Conservation (phyloP, 2,888 invertebrate genomes). For the Lomographa bimaculata region DNA sequence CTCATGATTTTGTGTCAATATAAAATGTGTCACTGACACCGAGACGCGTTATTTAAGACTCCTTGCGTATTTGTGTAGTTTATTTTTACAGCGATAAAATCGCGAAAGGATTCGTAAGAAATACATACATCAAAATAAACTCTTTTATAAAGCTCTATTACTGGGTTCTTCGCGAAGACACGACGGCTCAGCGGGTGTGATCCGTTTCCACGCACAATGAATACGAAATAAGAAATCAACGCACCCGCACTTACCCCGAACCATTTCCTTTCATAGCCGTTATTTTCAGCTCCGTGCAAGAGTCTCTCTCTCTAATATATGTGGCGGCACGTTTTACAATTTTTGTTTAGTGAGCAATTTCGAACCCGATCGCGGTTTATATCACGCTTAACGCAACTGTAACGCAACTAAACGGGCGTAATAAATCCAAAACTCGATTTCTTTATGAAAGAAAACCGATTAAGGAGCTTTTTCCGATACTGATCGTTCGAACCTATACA, state of each 20-base stretch:
- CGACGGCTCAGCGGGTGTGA: conserved; percentile 54
- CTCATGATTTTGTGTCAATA: conserved; percentile 5
- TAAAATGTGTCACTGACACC: conserved; percentile 10
- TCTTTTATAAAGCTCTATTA: conserved; percentile 36
- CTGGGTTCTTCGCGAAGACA: conserved; percentile 40
- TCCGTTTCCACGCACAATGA: conserved; percentile 74
- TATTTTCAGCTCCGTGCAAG: conserved; percentile 60
- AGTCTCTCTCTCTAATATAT: conserved; percentile 64
- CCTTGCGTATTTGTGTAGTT: conserved; percentile 32
- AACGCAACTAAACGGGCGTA: conserved; percentile 74
- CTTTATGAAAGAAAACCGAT: conserved; percentile 83
- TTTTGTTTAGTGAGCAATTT: conserved; percentile 77
- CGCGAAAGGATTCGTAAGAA: conserved; percentile 25
- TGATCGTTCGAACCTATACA: conserved; percentile 81
- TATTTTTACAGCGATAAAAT: conserved; percentile 34
- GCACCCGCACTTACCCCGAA: conserved; percentile 69
- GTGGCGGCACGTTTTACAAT: conserved; percentile 65
- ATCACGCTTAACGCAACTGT: conserved; percentile 67
- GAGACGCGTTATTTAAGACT: conserved; percentile 25
- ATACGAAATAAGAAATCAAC: conserved; percentile 79
- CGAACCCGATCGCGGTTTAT: conserved; percentile 63
- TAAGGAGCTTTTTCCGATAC: conserved; percentile 80
- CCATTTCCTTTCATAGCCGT: conserved; percentile 75
- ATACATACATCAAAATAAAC: conserved; percentile 35
- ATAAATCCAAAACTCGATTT: conserved; percentile 82